Base-by-base conservation (phyloP, 2,113 vertebrate species). In the Etheostoma spectabile region DNA sequence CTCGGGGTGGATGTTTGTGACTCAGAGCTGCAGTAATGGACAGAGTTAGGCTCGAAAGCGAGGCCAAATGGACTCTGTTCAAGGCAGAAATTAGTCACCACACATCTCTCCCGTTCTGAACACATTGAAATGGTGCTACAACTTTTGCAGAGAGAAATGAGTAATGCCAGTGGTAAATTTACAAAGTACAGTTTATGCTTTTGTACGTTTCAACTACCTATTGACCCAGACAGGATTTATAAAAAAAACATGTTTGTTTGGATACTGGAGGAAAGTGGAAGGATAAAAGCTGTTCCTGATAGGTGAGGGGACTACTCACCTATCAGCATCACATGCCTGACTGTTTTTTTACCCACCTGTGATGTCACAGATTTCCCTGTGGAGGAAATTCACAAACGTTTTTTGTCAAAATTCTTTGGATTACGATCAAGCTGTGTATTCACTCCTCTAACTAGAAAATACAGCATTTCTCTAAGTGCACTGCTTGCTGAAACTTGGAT, bases 1-100 rank as follows among this genome's bases (percentile, higher is more conserved):
- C 83, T 83, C 80, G 62, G 91, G 88, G 88, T 82, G 85, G 72
- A 89, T 83, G 84, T 89, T 84, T 92, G 87, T 93, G 90, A 92
- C 83, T 89, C 90, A 89, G 86, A 90, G 88, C 66, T 79, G 81
- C 86, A 86, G 83, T 90, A 85, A 91, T 92, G 80, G 84, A 87
- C 81, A 71, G 83, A 91, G 73, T 70, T 27, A 48, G 42, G 79
- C 74, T 89, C 52, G 66, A 90, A 42, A 83, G 74, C 18, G 19
- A 83, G 73, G 85, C 88, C 85, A 86, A 90, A 86, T 90, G 87
- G 85, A 90, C 67, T 59, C 55, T 52, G 87, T 86, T 93, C 88
- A 90, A 89, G 82, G 64, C 84, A 86, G 63, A 85, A 87, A 91
- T 90, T 88, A 92, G 86, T 92, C 90, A 86, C 70, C 82, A 73